Base-by-base conservation (phyloP, 2,888 invertebrate species). In the Daptonema setosum region DNA sequence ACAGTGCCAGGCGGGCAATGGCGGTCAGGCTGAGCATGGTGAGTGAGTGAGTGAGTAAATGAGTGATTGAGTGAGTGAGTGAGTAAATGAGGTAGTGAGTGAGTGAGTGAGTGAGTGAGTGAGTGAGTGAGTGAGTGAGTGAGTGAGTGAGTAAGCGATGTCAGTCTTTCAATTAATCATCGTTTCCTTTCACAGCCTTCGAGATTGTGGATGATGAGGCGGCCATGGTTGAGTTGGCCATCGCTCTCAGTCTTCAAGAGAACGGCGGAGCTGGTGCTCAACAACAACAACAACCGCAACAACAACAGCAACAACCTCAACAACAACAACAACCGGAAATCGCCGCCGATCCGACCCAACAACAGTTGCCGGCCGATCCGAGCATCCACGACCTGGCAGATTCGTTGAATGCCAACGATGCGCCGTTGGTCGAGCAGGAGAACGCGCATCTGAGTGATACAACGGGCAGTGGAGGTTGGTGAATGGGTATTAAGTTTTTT, bases 181-280 rank as follows among this genome's bases (percentile, higher is more conserved):
- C 17, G 8, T 35, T 35, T 17, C 17, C 35, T 35, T 35, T 35
- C 17, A 35, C 17, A 8, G 35, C 35, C 8, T 35, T 35, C 17
- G 35, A 35, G 17, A 35, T 35, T 17, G 87, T 87, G 1, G 90
- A 91, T 68, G 91, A 93, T 71, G 91, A 91, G 72, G 91, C 91
- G 72, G 68, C 71, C 47, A 90, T 93, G 81, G 87, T 93, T 59
- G 90, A 91, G 72, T 78, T 93, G 61, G 93, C 91, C 1, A 90
- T 93, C 61, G 91, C 91, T 0, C 76, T 93, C 1, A 91, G 90
- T 64, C 77, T 93, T 29, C 88, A 91, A 62, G 74, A 72, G 30
- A 70, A 30, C 14, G 28, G 58, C 50, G 56, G 29, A 17, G 54
- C 20, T 26, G 45, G 51, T 8, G 29, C 17, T n/a, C 30, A 45